Conservation (phyloP, 1,140 invertebrate species). For the Drosophila kurseongensis region DNA sequence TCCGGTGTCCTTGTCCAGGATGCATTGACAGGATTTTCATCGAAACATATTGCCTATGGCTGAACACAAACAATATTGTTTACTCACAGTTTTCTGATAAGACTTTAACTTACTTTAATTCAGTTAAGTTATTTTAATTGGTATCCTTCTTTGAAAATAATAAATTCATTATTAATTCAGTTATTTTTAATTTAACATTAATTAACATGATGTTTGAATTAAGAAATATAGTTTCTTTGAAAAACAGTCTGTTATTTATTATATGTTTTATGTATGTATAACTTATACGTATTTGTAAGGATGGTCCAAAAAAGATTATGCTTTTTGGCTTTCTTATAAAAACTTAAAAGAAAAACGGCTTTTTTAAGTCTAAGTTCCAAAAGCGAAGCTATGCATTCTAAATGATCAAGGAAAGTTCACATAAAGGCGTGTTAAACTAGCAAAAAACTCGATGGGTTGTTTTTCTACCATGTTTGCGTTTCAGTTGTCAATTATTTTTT, state of each 20-base stretch:
- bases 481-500: conserved; percentile 1
- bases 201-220: too few relatives aligned
- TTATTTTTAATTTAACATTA: too few relatives aligned
- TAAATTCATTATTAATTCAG: too few relatives aligned
- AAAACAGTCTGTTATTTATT: too few relatives aligned
- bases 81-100: background rate
- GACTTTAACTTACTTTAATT: background rate
- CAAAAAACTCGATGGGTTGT: conserved; percentile 10
- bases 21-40: background rate
- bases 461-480: background rate
- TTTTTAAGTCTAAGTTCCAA: background rate
- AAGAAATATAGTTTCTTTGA: too few relatives aligned
- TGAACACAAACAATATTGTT: background rate
- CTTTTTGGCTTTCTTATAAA: too few relatives aligned
- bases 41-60: background rate
- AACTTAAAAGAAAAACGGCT: background rate
- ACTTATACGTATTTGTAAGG: too few relatives aligned
- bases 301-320: too few relatives aligned
- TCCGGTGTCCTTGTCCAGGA: conserved; percentile 5
- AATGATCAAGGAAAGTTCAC: conserved; percentile 24
- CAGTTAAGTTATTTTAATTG: too few relatives aligned
- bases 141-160: too few relatives aligned
- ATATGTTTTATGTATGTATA: too few relatives aligned
- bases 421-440: conserved; percentile 15
- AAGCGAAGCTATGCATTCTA: conserved; percentile 10